Evolutionary conservation across 1,140 invertebrate species (phyloP).

Genomic region (Aphelinus atriplicis): DNA sequence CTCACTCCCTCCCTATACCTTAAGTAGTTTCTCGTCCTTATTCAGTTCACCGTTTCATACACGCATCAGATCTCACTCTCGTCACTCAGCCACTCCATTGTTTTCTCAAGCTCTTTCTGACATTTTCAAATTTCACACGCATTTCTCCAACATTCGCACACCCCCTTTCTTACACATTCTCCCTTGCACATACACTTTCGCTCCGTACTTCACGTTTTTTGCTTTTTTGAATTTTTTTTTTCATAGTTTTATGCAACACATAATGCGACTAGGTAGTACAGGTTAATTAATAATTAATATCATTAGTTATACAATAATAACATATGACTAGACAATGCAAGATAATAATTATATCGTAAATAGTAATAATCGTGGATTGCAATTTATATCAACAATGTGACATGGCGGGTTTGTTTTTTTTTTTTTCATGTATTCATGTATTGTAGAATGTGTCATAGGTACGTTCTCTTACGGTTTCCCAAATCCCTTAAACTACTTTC

Average conservation of each 20-base stretch:
- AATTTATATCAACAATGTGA: slow-evolving; percentile 67
- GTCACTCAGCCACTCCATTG: slow-evolving; percentile 39
- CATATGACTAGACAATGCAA: slow-evolving; percentile 68
- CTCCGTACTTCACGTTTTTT: slow-evolving; percentile 38
- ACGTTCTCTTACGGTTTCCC: slow-evolving; percentile 38
- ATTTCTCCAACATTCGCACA: neutral
- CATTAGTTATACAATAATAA: slow-evolving; percentile 68
- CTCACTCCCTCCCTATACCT: slow-evolving; percentile 42
- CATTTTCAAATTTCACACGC: neutral
- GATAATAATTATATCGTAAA: slow-evolving; percentile 68
- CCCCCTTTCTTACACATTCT: slow-evolving; percentile 43
- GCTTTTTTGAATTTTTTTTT: slow-evolving; percentile 41
- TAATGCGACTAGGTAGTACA: slow-evolving; percentile 68
- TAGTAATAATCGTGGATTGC: slow-evolving; percentile 68
- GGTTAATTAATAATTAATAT: slow-evolving; percentile 68
- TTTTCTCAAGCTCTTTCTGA: slow-evolving; percentile 30
- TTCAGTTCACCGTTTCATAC: slow-evolving; percentile 31
- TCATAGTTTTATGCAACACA: slow-evolving; percentile 64
- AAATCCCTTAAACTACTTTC: slow-evolving; percentile 19
- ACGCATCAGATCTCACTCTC: slow-evolving; percentile 23
- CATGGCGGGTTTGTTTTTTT: slow-evolving; percentile 53
- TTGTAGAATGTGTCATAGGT: slow-evolving; percentile 51
- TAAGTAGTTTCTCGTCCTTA: slow-evolving; percentile 32
- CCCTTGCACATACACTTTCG: slow-evolving; percentile 25
- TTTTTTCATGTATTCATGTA: slow-evolving; percentile 45